Conservation (phyloP, 2,113 vertebrate species). For the Nerophis ophidion region DNA sequence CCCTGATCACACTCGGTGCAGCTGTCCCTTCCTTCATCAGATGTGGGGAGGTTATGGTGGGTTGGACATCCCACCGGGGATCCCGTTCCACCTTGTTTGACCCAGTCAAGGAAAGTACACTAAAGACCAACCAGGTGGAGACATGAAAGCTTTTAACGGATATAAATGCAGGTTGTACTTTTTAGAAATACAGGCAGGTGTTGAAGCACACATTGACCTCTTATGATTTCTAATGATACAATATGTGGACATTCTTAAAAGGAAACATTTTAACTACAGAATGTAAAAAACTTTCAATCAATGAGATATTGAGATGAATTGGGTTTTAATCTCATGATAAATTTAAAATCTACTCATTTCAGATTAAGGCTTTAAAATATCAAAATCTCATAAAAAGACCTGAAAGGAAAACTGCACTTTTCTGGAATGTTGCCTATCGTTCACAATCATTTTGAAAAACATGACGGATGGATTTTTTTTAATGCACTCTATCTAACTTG, state of each 20-base stretch:
- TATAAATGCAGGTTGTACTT: slow-evolving; percentile 45
- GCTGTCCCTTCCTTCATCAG: slow-evolving; percentile 71
- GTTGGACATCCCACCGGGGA: not conserved
- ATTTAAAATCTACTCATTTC: too few relatives aligned
- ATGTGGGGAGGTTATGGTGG: not conserved
- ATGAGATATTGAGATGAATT: too few relatives aligned
- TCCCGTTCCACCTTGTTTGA: slow-evolving; percentile 36
- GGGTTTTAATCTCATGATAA: too few relatives aligned
- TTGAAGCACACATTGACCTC: slow-evolving; percentile 17
- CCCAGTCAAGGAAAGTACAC: slow-evolving; percentile 63
- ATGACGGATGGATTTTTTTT: too few relatives aligned
- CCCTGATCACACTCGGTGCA: slow-evolving; percentile 35
- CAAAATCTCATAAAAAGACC: too few relatives aligned
- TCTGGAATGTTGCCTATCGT: too few relatives aligned
- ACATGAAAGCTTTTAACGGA: slow-evolving; percentile 41
- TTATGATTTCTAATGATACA: slow-evolving; percentile 33
- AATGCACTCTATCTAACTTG: too few relatives aligned
- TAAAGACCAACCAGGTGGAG: slow-evolving; percentile 45
- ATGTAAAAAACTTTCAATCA: too few relatives aligned
- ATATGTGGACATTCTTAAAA: not conserved
- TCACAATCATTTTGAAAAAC: too few relatives aligned
- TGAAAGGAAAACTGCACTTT: too few relatives aligned
- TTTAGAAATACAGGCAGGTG: slow-evolving; percentile 52
- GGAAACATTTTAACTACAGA: too few relatives aligned
- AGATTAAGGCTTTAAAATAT: too few relatives aligned